Evolutionary conservation across 1,140 invertebrate species (phyloP).

Genomic region (Drosophila sp.): DNA sequence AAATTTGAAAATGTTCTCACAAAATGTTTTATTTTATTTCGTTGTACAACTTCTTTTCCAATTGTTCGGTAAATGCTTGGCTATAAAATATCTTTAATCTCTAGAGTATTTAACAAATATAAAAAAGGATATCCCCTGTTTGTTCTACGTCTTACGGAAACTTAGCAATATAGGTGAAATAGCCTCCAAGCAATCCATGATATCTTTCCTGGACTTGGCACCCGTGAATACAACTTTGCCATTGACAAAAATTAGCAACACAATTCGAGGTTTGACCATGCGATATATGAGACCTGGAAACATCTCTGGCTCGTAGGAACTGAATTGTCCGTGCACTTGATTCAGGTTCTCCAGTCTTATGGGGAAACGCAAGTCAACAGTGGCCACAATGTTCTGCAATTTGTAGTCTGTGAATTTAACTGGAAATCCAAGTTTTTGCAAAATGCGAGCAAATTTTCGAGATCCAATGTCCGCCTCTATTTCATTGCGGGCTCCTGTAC

Average conservation of each 20-base stretch:
- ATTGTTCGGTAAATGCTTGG: slow-evolving; percentile 42
- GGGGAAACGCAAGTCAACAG: slow-evolving; percentile 98
- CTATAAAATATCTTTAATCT: slow-evolving; percentile 23
- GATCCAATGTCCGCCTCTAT: slow-evolving; percentile 96
- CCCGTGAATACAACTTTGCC: slow-evolving; percentile 98
- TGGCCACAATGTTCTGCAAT: slow-evolving; percentile 99
- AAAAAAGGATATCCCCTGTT: not conserved
- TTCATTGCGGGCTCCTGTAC: slow-evolving; percentile 98
- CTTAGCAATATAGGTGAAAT: slow-evolving; percentile 98
- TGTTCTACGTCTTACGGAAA: slow-evolving; percentile 91
- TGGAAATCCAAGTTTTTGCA: slow-evolving; percentile 98
- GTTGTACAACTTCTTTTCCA: not conserved
- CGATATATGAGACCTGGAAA: slow-evolving; percentile 99
- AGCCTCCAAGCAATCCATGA: slow-evolving; percentile 96
- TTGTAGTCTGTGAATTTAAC: slow-evolving; percentile 98
- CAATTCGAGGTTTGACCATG: slow-evolving; percentile 97
- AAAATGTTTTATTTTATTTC: not conserved
- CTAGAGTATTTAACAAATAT: slow-evolving; percentile 1
- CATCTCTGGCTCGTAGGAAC: slow-evolving; percentile 94
- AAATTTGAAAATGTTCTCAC: no score
- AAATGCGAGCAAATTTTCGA: slow-evolving; percentile 98
- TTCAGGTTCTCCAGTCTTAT: slow-evolving; percentile 98
- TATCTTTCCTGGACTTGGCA: slow-evolving; percentile 95
- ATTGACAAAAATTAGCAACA: slow-evolving; percentile 98
- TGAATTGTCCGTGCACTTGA: slow-evolving; percentile 97